Conservation (phyloP, 2,888 invertebrate genomes). For the Brenthis daphne region DNA sequence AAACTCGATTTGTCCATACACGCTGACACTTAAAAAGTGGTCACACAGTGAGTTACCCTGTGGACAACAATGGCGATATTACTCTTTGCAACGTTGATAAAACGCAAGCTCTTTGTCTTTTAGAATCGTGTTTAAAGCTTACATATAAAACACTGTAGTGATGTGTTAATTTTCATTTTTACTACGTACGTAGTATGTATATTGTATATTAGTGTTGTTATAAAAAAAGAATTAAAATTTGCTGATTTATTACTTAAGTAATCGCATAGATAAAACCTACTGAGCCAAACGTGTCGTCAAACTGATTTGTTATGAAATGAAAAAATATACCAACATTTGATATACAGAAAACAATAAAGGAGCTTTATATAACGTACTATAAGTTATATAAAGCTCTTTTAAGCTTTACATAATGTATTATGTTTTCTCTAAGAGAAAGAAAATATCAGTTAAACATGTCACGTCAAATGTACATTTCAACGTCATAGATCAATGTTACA, state of each 20-base stretch:
- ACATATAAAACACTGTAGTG: conserved; percentile 2
- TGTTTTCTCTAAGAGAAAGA: too few relatives aligned
- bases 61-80: conserved; percentile 33
- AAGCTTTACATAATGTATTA: not conserved
- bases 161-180: conserved; percentile 1
- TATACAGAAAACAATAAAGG: too few relatives aligned
- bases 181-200: not conserved
- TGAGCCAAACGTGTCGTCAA: too few relatives aligned
- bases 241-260: too few relatives aligned
- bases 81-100: conserved; percentile 37
- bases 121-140: conserved; percentile 14
- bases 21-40: conserved; percentile 34
- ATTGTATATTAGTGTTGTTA: not conserved
- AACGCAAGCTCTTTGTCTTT: conserved; percentile 35
- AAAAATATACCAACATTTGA: too few relatives aligned
- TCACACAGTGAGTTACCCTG: conserved; percentile 26
- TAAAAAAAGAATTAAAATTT: too few relatives aligned
- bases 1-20: conserved; percentile 16
- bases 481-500: conserved; percentile 18
- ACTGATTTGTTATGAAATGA: too few relatives aligned
- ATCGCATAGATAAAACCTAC: too few relatives aligned
- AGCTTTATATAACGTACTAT: too few relatives aligned
- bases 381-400: too few relatives aligned
- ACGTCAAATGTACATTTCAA: conserved; percentile 18
- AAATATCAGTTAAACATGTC: conserved; percentile 7